Percentiles rank a stretch among this genome's conserved stretches.
phyloP scores from a whole-genome alignment of 2,797 vertebrate species.

The Labeo calbasu region DNA sequence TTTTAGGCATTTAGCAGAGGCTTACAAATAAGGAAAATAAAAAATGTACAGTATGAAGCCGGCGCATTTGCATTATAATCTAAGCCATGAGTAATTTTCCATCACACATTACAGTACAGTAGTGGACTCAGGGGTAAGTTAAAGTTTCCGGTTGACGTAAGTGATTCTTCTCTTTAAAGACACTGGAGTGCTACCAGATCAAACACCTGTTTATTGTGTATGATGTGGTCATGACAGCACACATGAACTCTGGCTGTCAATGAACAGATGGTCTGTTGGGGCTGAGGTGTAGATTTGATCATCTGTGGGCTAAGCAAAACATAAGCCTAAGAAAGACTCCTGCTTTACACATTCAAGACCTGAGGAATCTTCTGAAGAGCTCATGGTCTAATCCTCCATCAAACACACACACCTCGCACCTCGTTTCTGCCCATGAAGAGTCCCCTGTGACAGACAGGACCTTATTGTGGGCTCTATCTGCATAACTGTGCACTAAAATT shows the following conservation, averaged over 20 bases:
- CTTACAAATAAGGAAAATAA: background rate
- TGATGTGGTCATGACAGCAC: conserved; percentile 46
- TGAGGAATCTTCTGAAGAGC: conserved; percentile 12
- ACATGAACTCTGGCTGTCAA: conserved; percentile 13
- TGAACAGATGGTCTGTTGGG: conserved; percentile 67
- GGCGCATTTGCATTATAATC: background rate
- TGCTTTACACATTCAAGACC: conserved; percentile 28
- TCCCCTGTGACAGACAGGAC: conserved; percentile 55
- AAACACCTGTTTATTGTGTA: conserved; percentile 74
- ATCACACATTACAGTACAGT: conserved; percentile 19
- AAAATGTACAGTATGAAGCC: background rate
- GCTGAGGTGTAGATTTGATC: conserved; percentile 64
- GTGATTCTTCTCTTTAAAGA: conserved; percentile 27
- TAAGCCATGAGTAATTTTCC: background rate
- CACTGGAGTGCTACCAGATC: background rate
- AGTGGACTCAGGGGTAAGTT: background rate
- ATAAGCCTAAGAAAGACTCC: conserved; percentile 53
- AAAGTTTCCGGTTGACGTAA: conserved; percentile 39
- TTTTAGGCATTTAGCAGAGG: background rate
- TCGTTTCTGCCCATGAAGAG: conserved; percentile 34
- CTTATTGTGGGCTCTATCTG: conserved; percentile 39
- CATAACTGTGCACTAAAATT: conserved; percentile 50
- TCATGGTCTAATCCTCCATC: conserved; percentile 4
- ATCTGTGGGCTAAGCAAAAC: conserved; percentile 71
- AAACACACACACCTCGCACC: background rate